Evolutionary conservation across 2,888 invertebrate species (phyloP).

Genomic region (Leucophenga montana): DNA sequence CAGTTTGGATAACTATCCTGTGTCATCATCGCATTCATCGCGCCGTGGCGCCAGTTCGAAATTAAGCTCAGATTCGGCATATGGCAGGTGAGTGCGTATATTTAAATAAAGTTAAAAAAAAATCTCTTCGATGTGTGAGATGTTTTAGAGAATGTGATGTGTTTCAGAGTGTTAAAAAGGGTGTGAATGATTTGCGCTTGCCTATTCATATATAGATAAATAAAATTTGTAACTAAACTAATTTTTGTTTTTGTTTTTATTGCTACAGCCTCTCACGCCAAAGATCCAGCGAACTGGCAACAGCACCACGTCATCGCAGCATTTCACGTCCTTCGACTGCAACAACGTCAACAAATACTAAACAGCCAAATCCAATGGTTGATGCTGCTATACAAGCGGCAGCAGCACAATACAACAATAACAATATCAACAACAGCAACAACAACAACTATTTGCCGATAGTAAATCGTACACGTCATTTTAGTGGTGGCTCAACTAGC

Average conservation of each 20-base stretch:
- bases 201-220: too few species aligned
- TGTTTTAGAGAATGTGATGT: too few species aligned
- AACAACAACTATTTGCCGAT: slow-evolving; percentile 47
- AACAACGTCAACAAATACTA: slow-evolving; percentile 37
- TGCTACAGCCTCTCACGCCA: slow-evolving; percentile 76
- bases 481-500: slow-evolving; percentile 74
- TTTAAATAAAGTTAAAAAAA: background rate
- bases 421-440: slow-evolving; percentile 20
- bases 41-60: slow-evolving; percentile 68
- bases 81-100: slow-evolving; percentile 83
- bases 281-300: slow-evolving; percentile 73
- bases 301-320: slow-evolving; percentile 45
- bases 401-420: background rate
- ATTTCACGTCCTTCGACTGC: slow-evolving; percentile 47
- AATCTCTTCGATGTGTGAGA: too few species aligned
- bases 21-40: slow-evolving; percentile 60
- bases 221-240: too few species aligned
- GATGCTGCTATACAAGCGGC: slow-evolving; percentile 41
- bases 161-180: too few species aligned
- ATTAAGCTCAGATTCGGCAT: slow-evolving; percentile 82
- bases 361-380: slow-evolving; percentile 40
- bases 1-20: slow-evolving; percentile 69
- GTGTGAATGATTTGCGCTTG: too few species aligned
- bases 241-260: slow-evolving; percentile 16
- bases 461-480: slow-evolving; percentile 61